These are phyloP conservation scores for Gryllus longicercus DNA, from an alignment of 2,888 invertebrate genomes.

Conservation along the genomic window DNA sequence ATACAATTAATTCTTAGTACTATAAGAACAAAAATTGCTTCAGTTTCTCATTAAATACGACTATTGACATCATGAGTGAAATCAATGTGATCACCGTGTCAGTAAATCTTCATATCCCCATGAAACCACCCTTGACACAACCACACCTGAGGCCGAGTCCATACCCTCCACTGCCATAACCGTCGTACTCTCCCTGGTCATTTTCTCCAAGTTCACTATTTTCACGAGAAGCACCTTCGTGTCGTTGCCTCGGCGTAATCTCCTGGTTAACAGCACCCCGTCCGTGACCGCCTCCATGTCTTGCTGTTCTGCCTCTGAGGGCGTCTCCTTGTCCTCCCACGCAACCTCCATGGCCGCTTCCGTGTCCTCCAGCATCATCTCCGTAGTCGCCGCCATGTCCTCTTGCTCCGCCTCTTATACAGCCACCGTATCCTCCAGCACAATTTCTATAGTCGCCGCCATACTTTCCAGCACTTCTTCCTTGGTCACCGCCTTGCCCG, in stretches of 20 bases:
- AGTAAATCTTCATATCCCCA: too few relatives aligned
- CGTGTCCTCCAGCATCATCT: not conserved
- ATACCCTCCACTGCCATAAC: too few relatives aligned
- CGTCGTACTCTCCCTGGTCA: too few relatives aligned
- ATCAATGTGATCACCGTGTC: too few relatives aligned
- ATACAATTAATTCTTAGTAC: too few relatives aligned
- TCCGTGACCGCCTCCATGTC: constrained; percentile 23
- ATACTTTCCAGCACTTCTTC: constrained; percentile 24
- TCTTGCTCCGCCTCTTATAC: constrained; percentile 26
- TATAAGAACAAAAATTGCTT: too few relatives aligned
- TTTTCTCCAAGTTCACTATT: too few relatives aligned
- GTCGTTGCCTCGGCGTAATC: too few relatives aligned
- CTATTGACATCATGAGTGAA: too few relatives aligned
- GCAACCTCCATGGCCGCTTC: constrained; percentile 28
- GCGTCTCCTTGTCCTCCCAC: not conserved
- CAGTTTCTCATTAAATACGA: too few relatives aligned
- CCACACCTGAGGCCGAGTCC: too few relatives aligned
- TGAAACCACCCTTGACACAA: too few relatives aligned
- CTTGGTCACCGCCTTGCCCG: not conserved
- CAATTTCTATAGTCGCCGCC: constrained; percentile 26
- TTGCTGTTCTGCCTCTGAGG: not conserved
- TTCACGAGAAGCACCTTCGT: not conserved
- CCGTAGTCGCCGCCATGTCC: constrained; percentile 22
- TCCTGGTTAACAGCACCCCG: not conserved
- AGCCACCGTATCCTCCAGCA: constrained; percentile 18